Percentiles rank a stretch among this genome's conserved stretches.
Conservation (phyloP, 1,140 invertebrate species). For the Tetragnatha versicolor region DNA sequence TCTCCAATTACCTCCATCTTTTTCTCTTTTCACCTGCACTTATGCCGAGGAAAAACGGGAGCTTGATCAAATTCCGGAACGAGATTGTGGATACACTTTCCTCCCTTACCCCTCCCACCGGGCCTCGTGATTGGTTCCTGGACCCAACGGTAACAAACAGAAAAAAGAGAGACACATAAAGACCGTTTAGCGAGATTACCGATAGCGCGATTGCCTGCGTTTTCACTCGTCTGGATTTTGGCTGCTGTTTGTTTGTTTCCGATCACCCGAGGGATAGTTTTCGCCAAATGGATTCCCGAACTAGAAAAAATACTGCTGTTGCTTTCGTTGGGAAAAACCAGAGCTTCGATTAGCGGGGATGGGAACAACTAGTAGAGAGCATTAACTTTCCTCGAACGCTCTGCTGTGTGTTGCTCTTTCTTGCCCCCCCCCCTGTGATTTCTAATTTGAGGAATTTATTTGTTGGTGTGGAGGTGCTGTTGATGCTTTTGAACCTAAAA, state of each 20-base stretch:
- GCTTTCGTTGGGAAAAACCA: slow-evolving; percentile 8
- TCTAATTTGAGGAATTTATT: too few species aligned
- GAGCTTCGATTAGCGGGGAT: background rate
- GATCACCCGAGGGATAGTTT: slow-evolving; percentile 8
- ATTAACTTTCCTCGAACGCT: too few species aligned
- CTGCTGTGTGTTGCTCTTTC: too few species aligned
- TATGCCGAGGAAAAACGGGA: background rate
- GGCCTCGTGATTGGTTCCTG: background rate
- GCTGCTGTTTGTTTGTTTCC: slow-evolving; percentile 8
- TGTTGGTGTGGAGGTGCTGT: too few species aligned
- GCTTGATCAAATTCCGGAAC: background rate
- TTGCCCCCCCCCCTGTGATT: too few species aligned
- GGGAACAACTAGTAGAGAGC: background rate
- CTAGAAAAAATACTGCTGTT: background rate
- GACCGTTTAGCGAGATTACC: slow-evolving; percentile 23
- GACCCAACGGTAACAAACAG: background rate
- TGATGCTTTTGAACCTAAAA: too few species aligned
- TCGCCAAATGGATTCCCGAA: slow-evolving; percentile 22
- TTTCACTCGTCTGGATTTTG: background rate
- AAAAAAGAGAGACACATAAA: background rate
- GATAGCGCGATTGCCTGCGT: background rate
- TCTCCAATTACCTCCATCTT: background rate
- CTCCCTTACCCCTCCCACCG: background rate
- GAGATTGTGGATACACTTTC: background rate
- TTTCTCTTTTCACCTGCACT: background rate